Conservation (phyloP, 2,797 vertebrate genomes). For the Eremophila alpestris region DNA sequence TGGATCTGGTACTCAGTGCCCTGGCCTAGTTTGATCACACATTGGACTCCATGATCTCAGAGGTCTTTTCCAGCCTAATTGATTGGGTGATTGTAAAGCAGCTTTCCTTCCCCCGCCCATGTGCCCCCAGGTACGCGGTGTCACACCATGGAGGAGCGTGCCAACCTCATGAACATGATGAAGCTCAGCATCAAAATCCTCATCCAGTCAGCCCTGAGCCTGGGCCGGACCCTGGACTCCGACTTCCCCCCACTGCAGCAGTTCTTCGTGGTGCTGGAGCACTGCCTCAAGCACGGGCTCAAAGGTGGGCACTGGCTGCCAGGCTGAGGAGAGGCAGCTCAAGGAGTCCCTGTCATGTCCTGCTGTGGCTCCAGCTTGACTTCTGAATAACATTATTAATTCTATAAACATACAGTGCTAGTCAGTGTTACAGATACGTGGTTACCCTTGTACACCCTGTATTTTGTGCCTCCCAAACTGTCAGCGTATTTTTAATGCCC, state of each 20-base stretch:
- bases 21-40: not conserved
- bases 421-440: no score
- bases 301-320: constrained; percentile 82
- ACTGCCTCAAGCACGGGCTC: constrained; percentile 96
- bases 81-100: not conserved
- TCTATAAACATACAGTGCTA: rapidly evolving
- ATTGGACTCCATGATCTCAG: not conserved
- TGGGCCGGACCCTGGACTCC: constrained; percentile 92
- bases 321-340: not conserved
- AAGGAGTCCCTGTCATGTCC: no score
- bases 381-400: not conserved
- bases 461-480: not conserved
- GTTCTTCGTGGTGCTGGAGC: constrained; percentile 96
- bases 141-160: constrained; percentile 88
- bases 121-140: constrained; percentile 70
- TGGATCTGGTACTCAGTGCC: not conserved
- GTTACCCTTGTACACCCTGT: not conserved
- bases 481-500: not conserved
- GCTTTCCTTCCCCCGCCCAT: not conserved
- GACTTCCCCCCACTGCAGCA: constrained; percentile 95
- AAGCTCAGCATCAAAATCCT: constrained; percentile 95
- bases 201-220: constrained; percentile 93
- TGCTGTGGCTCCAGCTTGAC: not conserved
- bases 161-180: constrained; percentile 97
- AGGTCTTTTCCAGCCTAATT: not conserved